Conservation (phyloP, 2,113 vertebrate species). For the Gadus chalcogrammus region DNA sequence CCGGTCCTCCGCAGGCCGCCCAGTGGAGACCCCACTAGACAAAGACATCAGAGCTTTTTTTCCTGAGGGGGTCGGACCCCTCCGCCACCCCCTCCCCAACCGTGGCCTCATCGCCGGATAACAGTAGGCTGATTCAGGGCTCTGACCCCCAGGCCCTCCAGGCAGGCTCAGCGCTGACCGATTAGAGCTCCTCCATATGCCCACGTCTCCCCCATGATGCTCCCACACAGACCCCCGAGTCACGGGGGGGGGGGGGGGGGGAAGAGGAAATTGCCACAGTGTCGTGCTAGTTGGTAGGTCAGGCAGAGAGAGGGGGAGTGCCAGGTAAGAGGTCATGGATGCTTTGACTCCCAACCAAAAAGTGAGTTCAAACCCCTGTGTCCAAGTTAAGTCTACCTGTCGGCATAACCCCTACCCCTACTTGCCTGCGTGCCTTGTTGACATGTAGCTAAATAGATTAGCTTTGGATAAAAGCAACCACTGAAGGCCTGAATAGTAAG, state of each 20-base stretch:
- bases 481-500: too few species aligned
- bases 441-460: too few species aligned
- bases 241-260: slow-evolving; percentile 1
- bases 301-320: too few species aligned
- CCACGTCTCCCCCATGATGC: slow-evolving; percentile 44
- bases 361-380: too few species aligned
- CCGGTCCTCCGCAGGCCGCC: slow-evolving; percentile 13
- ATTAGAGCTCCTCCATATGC: slow-evolving; percentile 71
- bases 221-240: slow-evolving; percentile 44
- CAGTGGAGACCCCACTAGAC: slow-evolving; percentile 39
- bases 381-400: too few species aligned
- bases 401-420: too few species aligned
- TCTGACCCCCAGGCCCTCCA: slow-evolving; percentile 65
- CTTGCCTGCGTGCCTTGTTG: too few species aligned
- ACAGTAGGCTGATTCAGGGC: slow-evolving; percentile 72
- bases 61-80: slow-evolving; percentile 55
- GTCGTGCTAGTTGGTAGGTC: slow-evolving; percentile 28
- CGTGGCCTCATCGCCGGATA: slow-evolving; percentile 47
- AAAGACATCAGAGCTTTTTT: slow-evolving; percentile 65
- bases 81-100: background rate
- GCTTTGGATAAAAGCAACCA: too few species aligned
- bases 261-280: slow-evolving; percentile 39
- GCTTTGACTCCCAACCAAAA: too few species aligned
- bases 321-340: too few species aligned
- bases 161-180: slow-evolving; percentile 70